Base-by-base conservation (phyloP, 2,113 vertebrate genomes). In the Centrocercus urophasianus region DNA sequence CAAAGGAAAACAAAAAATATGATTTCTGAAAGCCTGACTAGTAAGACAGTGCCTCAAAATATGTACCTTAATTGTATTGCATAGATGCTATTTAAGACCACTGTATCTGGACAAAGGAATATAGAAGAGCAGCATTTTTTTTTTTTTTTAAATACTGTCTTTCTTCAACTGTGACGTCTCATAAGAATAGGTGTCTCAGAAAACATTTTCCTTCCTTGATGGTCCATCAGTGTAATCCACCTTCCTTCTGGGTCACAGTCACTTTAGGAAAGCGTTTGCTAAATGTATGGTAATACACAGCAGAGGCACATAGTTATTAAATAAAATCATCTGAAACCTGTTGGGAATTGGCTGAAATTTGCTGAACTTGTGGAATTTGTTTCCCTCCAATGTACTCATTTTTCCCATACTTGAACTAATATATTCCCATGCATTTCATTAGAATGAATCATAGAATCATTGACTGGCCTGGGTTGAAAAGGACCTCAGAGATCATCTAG, bases 321-420 rank as follows among this genome's bases (percentile, higher is more conserved):
- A 10, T 1, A 1, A 75, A 92, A 27, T 75, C 0, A 22, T 47
- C 0, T 32, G 0, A 77, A 74, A 77, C 36, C 16, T 77, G 13
- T 8, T 45, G 9, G 57, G 11, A 86, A 66, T 70, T 73, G 57
- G 2, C 8, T 88, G 54, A 5, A 40, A 36, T n/a, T 13, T 73
- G 11, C n/a, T 66, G 60, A 88, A 94, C 74, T 3, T 6, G 32
- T 4, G 1, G 19, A 59, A 10, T 20, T 11, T 34, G 10, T 40
- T 84, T 60, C 22, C 15, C 3, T 67, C 2, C 16, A 71, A 8
- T 7, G 63, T 48, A 5, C 4, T 52, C 8, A 7, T 38, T 82
- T 56, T 4, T 65, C 42, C 10, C 11, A 8, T 6, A 43, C 8
- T 3, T 76, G 63, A 79, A 57, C 24, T 48, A 24, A 4, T 10